Percentiles rank a stretch among this genome's conserved stretches.
Conservation (phyloP, 2,888 invertebrate genomes). For the Epinotia nisella region DNA sequence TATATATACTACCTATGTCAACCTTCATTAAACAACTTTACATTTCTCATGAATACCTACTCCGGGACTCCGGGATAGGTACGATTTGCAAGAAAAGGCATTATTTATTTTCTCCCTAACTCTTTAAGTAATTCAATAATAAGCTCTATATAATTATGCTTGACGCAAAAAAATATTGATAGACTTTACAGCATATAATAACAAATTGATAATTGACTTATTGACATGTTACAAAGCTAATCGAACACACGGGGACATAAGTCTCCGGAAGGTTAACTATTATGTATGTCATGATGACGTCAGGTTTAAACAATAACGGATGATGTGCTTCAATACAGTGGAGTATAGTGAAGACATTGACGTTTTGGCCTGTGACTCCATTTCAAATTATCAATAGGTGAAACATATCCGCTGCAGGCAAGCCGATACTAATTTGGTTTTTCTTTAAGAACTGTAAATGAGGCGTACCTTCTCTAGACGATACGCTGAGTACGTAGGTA, state of each 20-base stretch:
- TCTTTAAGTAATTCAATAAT: no score
- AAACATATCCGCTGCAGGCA: no score
- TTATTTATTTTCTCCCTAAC: no score
- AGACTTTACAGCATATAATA: background rate
- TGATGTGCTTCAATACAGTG: conserved; percentile 2
- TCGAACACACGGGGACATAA: conserved; percentile 15
- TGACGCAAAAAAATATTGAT: background rate
- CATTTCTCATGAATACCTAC: background rate
- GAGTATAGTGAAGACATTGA: background rate
- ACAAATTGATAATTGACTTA: background rate
- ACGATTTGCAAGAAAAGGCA: no score
- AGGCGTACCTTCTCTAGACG: no score
- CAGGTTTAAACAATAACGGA: conserved; percentile 16
- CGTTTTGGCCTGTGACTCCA: no score
- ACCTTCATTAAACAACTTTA: background rate
- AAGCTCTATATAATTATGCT: no score
- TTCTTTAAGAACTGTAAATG: no score
- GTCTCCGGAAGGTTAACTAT: conserved; percentile 22
- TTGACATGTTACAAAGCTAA: background rate
- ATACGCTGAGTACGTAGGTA: no score
- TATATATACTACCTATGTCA: background rate
- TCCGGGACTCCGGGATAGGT: no score
- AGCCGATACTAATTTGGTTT: no score
- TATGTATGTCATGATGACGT: conserved; percentile 16
- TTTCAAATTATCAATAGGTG: no score